Evolutionary conservation across 2,113 vertebrate species (phyloP), one percentile per base, ranked within the genome.

Genomic region (Corythoichthys intestinalis): DNA sequence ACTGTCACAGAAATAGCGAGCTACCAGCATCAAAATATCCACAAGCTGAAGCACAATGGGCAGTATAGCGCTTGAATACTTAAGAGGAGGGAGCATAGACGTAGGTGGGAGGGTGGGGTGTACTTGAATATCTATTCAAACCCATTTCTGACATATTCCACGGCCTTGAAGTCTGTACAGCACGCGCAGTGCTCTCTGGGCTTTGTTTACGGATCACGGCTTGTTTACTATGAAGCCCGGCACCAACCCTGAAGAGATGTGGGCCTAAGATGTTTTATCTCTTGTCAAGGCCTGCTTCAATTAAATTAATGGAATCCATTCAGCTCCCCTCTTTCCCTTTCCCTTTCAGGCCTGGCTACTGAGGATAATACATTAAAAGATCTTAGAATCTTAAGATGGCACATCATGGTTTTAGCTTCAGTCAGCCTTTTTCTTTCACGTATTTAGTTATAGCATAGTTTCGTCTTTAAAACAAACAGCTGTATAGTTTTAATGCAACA

Each of bases 271-370:
- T 94, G 94, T 96, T 99, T 98, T 96, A 96, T 97, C 95, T 98
- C 94, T 94, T 94, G 95, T 95, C 94, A 91, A 92, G 92, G 93
- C 94, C 82, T 75, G 88, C 94, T 96, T 96, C 96, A 98, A 99
- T 99, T 98, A 99, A 98, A 98, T 98, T 98, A 99, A 99, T 99
- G 97, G 96, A 89, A 96, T 94, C 93, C 94, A 96, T 97, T 98
- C 96, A 98, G 93, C 88, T 91, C 89, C 81, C 91, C 91, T 92
- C 86, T 93, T 92, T 79, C 20, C 65, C 70, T 75, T 79, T 93
- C 92, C 90, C 92, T 97, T 95, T 97, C 94, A 98, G 94, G 82
- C 91, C 88, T 86, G 86, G 91, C 89, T 79, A 87, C 90, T 89
- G 92, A 71, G 90, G 90, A 72, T 92, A 97, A 97, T 97, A 96